phyloP scores from a whole-genome alignment of 2,113 vertebrate species.

The Calypte anna region DNA sequence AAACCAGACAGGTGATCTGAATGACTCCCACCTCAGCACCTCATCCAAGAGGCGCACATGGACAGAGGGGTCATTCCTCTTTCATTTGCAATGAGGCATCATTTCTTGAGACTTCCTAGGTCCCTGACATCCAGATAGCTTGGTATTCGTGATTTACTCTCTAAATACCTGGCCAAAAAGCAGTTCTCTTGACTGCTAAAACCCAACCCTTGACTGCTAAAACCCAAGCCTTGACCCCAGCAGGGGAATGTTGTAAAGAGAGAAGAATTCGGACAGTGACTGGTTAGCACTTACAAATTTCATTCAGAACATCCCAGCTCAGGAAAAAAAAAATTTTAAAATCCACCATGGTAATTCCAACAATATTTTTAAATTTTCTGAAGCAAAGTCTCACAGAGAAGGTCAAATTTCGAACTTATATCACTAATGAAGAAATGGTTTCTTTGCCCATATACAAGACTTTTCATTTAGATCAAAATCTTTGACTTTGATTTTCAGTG shows the following conservation, averaged over 20 bases:
- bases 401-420: not conserved
- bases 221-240: not conserved
- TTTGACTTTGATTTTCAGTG: not conserved
- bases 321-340: not conserved
- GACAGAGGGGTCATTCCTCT: not conserved
- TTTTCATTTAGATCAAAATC: not conserved
- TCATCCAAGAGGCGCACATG: fast-evolving
- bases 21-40: not conserved
- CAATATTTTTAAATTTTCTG: not conserved
- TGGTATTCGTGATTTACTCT: not conserved
- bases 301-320: not conserved
- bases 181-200: not conserved
- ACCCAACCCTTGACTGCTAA: not conserved
- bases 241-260: not conserved
- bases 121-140: not conserved
- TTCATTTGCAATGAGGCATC: not conserved
- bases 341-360: not conserved
- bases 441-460: not conserved
- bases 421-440: not conserved
- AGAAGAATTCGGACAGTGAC: not conserved
- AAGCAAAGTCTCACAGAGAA: not conserved
- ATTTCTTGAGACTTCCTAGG: not conserved
- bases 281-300: not conserved
- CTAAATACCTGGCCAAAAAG: not conserved
- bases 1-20: not conserved